phyloP scores from a whole-genome alignment of 2,888 invertebrate species.

The Periphyllus acericola region DNA sequence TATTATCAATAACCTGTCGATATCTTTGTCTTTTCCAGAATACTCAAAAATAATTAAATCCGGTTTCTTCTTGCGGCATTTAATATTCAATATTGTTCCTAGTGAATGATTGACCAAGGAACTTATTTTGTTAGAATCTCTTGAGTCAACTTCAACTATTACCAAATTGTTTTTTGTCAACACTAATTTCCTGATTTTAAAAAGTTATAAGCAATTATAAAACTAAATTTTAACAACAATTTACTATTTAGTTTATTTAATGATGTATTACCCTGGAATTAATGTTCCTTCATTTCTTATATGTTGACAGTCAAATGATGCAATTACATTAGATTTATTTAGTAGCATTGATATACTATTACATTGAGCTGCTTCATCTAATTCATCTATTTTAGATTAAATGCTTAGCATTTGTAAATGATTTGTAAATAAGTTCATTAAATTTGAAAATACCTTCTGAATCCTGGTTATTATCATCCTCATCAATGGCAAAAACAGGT shows the following conservation, averaged over 20 bases:
- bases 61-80: conserved; percentile 93
- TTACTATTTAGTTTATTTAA: not conserved
- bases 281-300: conserved; percentile 48
- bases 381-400: conserved; percentile 41
- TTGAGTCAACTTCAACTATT: conserved; percentile 82
- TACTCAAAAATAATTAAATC: conserved; percentile 98
- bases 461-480: conserved; percentile 71
- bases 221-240: not conserved
- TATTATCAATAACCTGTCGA: conserved; percentile 80
- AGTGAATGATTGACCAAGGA: conserved; percentile 88
- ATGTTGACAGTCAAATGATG: conserved; percentile 62
- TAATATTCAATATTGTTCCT: conserved; percentile 94
- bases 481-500: conserved; percentile 94
- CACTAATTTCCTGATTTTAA: conserved; percentile 77
- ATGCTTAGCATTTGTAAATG: not conserved
- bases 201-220: not conserved
- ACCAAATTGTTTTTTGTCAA: conserved; percentile 87
- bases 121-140: conserved; percentile 77
- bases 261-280: conserved; percentile 52
- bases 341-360: conserved; percentile 43
- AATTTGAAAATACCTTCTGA: conserved; percentile 64
- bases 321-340: conserved; percentile 55
- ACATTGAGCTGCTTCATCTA: conserved; percentile 23
- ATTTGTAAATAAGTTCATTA: not conserved
- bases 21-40: conserved; percentile 81